Percentiles rank a stretch among this genome's conserved stretches.
Conservation (phyloP, 2,888 invertebrate species). For the Drosophila austrosaltans region DNA sequence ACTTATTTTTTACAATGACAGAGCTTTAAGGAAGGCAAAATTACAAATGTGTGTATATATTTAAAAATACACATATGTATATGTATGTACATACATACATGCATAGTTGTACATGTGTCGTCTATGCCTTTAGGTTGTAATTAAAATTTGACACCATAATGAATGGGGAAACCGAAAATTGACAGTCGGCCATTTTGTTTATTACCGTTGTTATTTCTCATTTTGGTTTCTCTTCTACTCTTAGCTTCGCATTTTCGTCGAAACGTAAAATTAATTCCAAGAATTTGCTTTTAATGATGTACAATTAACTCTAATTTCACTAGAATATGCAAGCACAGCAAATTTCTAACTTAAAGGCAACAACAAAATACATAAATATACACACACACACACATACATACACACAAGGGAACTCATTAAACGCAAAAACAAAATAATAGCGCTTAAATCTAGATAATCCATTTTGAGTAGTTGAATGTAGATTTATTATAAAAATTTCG, state of each 20-base stretch:
- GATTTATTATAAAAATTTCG: no score
- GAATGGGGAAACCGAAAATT: slow-evolving; percentile 46
- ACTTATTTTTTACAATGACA: not conserved
- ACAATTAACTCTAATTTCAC: slow-evolving; percentile 74
- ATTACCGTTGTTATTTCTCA: slow-evolving; percentile 35
- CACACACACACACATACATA: no score
- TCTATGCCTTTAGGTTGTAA: slow-evolving; percentile 49
- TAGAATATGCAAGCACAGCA: slow-evolving; percentile 74
- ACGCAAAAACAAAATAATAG: slow-evolving; percentile 10
- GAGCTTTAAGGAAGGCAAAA: not conserved
- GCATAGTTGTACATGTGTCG: slow-evolving; percentile 19
- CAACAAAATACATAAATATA: slow-evolving; percentile 25
- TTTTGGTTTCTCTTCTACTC: slow-evolving; percentile 24
- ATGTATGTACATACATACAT: slow-evolving; percentile 6
- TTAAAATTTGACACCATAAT: slow-evolving; percentile 65
- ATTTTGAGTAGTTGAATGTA: no score
- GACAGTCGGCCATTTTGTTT: slow-evolving; percentile 68
- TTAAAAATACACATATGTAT: not conserved
- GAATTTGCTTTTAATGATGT: slow-evolving; percentile 73
- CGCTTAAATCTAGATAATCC: no score
- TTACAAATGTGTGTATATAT: no score
- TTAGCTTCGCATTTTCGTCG: slow-evolving; percentile 40
- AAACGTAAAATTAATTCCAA: slow-evolving; percentile 68
- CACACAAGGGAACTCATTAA: slow-evolving; percentile 33
- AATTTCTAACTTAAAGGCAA: slow-evolving; percentile 23